Base-by-base conservation (phyloP, 2,113 vertebrate genomes). In the Zapus hudsonius region DNA sequence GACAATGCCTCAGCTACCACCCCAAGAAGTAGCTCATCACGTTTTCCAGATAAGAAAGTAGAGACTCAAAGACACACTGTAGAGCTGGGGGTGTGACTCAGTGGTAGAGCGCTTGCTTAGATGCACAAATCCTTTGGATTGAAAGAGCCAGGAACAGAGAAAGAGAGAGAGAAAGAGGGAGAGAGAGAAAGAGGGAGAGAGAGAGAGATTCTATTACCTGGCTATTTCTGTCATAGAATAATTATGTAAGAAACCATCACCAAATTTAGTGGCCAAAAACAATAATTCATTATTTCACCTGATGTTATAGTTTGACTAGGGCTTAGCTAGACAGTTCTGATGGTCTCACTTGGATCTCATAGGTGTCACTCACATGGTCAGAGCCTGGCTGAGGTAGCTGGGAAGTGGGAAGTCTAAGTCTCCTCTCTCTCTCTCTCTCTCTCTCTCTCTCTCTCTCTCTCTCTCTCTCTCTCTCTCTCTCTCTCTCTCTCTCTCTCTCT, bases 41-140 rank as follows among this genome's bases (percentile, higher is more conserved):
- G 61, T 73, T 90, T 89, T 64, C 84, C 55, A 78, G 55, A 42
- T 38, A 57, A 95, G 81, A 89, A 92, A 75, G 84, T 59, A 69
- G 86, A 94, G n/a, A 9, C 47, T 78, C 40, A 64, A 67, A 89
- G 20, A 81, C 4, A 5, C 63, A 55, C 59, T 67, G 6, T 40
- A 31, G n/a, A 19, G 23, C 69, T 40, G 11, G 47, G 16, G 20
- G 36, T 47, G 29, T n/a, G 10, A 40, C 72, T 52, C 72, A 2
- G 1, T 59, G 82, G 64, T 17, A 10, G 29, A 59, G 33, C 17
- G 36, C 10, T 61, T 80, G 40, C 33, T 40, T 70, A 59, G 20
- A 31, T 57, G 17, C 47, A 4, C 10, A 4, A 82, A 7, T 31
- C 23, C 52, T 22, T 72, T 2, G 0, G 29, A 33, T 38, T n/a